Evolutionary conservation across 2,888 invertebrate genomes (phyloP).

Genomic region (Criorhina ranunculi): DNA sequence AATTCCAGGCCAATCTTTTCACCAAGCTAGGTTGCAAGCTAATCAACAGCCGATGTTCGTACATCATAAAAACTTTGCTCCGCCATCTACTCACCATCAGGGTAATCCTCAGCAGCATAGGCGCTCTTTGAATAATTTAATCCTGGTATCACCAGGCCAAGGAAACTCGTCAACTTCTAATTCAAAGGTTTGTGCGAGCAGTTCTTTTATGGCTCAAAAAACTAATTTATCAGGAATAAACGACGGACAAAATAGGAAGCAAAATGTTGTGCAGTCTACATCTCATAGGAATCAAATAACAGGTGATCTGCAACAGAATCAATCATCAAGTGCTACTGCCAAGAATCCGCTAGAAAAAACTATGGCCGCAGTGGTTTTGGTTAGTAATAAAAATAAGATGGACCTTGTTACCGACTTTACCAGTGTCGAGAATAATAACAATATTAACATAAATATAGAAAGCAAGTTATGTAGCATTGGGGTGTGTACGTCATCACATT

Average conservation of each 20-base stretch:
- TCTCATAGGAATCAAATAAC: conserved; percentile 60
- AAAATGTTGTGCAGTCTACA: conserved; percentile 50
- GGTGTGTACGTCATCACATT: conserved; percentile 59
- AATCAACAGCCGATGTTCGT: conserved; percentile 73
- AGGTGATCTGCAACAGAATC: conserved; percentile 50
- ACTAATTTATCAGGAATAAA: conserved; percentile 15
- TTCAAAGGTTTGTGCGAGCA: conserved; percentile 36
- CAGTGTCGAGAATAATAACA: conserved; percentile 55
- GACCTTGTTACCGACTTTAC: conserved; percentile 36
- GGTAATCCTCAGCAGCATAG: conserved; percentile 78
- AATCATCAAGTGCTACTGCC: conserved; percentile 41
- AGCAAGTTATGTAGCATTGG: conserved; percentile 49
- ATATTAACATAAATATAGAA: conserved; percentile 34
- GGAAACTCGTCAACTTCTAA: conserved; percentile 79
- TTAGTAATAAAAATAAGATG: conserved; percentile 81
- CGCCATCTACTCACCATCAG: conserved; percentile 49
- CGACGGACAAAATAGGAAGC: conserved; percentile 50
- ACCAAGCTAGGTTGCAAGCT: conserved; percentile 68
- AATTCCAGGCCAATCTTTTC: conserved; percentile 79
- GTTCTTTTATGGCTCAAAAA: conserved; percentile 38
- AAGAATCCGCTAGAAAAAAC: conserved; percentile 80
- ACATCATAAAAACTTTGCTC: conserved; percentile 73
- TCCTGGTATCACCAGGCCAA: conserved; percentile 82
- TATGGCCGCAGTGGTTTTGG: conserved; percentile 83
- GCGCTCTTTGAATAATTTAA: conserved; percentile 83